Evolutionary conservation across 2,797 vertebrate genomes (phyloP), one percentile per base, ranked within the genome.

Genomic region (Hemitrygon akajei): DNA sequence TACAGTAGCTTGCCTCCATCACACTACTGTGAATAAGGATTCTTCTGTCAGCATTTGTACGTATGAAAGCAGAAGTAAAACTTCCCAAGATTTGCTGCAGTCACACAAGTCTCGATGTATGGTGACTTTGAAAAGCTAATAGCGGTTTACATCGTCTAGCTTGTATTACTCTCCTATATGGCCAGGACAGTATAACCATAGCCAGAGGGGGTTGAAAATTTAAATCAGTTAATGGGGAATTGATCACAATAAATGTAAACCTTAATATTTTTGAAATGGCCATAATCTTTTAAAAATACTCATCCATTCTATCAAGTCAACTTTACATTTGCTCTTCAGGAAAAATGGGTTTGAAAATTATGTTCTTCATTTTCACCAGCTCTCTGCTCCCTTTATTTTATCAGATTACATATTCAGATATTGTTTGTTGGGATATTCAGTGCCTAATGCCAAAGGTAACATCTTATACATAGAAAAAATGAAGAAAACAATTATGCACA

Each of bases 221-320:
- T 60, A 63, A 16, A 3, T 63, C 4, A 63, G 82, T 0, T 27
- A 30, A n/a, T 14, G 16, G 56, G 30, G 4, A 87, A 87, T 22
- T 71, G 71, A 91, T 91, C 34, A 91, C 69, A 69, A 71, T 34
- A 20, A 71, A 37, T 91, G 20, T 69, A 66, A 91, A 91, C 69
- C 14, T n/a, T 37, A 30, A n/a, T 66, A 25, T 71, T 91, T 22
- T 22, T 58, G 37, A 71, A n/a, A 86, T 60, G 56, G 66, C 58
- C 25, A 56, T 63, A 87, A 63, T 87, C n/a, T 87, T 87, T 87
- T 27, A 87, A 87, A 16, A 87, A n/a, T 60, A 71, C 63, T 20
- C 34, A 40, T 69, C 34, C 9, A n/a, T 91, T 91, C n/a, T 6
- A 37, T 71, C 18, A 37, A 91, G n/a, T 40, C 63, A 66, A 37